Evolutionary conservation across 2,797 vertebrate genomes (phyloP), one percentile per base, ranked within the genome.

Genomic region (Gallirallus australis): DNA sequence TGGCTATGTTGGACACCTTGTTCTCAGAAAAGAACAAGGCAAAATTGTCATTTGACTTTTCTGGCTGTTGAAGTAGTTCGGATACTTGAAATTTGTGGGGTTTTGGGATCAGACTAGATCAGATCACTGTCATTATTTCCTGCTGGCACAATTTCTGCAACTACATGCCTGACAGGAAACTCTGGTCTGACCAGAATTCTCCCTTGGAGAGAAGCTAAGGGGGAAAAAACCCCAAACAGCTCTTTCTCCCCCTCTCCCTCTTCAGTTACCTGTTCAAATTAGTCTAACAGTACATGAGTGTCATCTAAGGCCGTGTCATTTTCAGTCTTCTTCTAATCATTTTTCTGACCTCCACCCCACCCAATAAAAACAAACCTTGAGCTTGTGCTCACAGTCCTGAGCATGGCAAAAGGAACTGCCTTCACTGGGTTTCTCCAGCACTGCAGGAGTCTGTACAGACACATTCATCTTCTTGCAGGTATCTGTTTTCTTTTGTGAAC

Each of bases 391-490:
- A 14, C 20, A 18, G 28, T 47, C 30, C 39, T 54, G 28, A 9
- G 14, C 28, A 52, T 4, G 15, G 11, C 33, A 79, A 47, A 84
- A 79, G 7, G 16, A 47, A 9, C 15, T 59, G 45, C 66, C 17
- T 19, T 27, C 0, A 0, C 12, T 33, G 33, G 10, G 6, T 72
- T 66, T 79, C 60, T 66, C 25, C 53, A 54, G 54, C 31, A 61
- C 30, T 79, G 11, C 21, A 33, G n/a, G 15, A 27, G 12, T 24
- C 12, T 40, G 8, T 12, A 33, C n/a, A 47, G 33, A 48, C 18
- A 14, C 4, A 11, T 54, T 47, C 19, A 5, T 9, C 7, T 40
- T 60, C 0, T 0, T 72, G 33, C 40, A 66, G 15, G 11, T 40
- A 60, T 5, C 11, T 24, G 6, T 24, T n/a, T 33, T 33, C 37